These are phyloP conservation scores for Acleris literana DNA, from an alignment of 2,888 invertebrate genomes.

Conservation along the genomic window DNA sequence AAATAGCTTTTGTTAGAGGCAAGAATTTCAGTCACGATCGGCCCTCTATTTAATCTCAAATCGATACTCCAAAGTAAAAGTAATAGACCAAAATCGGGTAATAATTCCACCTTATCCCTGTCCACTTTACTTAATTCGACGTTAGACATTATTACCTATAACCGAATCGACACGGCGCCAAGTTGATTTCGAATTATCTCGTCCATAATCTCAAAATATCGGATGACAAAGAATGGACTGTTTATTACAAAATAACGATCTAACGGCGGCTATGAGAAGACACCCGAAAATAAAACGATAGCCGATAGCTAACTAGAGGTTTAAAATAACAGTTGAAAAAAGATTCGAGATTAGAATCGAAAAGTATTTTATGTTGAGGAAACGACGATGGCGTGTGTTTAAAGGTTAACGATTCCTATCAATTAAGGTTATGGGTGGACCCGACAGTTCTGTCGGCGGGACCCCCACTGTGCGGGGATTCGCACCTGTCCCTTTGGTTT, in stretches of 20 bases:
- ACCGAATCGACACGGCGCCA: constrained; percentile 67
- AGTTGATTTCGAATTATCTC: constrained; percentile 64
- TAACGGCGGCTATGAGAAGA: constrained; percentile 63
- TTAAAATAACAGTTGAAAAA: constrained; percentile 75
- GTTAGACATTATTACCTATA: constrained; percentile 62
- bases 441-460: constrained; percentile 63
- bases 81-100: constrained; percentile 53
- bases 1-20: constrained; percentile 20
- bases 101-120: constrained; percentile 49
- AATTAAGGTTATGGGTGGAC: constrained; percentile 81
- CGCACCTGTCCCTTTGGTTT: constrained; percentile 73
- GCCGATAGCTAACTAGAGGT: constrained; percentile 56
- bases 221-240: constrained; percentile 80
- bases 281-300: constrained; percentile 81
- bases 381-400: constrained; percentile 74
- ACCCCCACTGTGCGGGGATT: constrained; percentile 78
- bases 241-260: constrained; percentile 81
- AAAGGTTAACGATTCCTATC: constrained; percentile 83
- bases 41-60: constrained; percentile 34
- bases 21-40: constrained; percentile 34
- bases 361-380: constrained; percentile 77
- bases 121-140: constrained; percentile 54
- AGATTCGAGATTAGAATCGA: constrained; percentile 76
- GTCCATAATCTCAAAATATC: constrained; percentile 73
- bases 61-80: constrained; percentile 44